Evolutionary conservation across 2,888 invertebrate species (phyloP).

Genomic region (Prosapia bicincta): DNA sequence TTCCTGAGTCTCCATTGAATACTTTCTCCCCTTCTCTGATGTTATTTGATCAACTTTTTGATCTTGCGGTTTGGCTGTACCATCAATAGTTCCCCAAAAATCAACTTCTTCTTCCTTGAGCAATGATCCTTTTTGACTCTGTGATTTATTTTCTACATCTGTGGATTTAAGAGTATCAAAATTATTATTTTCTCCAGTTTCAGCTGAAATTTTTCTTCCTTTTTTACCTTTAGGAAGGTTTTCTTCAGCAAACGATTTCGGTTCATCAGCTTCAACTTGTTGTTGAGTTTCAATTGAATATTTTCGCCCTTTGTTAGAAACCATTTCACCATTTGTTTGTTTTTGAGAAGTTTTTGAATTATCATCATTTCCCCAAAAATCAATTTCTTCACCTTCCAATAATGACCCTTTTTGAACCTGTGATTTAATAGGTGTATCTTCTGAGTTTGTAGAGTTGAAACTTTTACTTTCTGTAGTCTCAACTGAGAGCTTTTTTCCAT

Average conservation of each 20-base stretch:
- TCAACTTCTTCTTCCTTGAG: constrained; percentile 5
- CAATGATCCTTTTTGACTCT: neutral
- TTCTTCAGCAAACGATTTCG: constrained; percentile 32
- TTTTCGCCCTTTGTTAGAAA: neutral
- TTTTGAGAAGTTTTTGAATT: neutral
- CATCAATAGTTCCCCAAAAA: neutral
- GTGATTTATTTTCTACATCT: neutral
- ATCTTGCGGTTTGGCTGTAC: neutral
- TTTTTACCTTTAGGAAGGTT: neutral
- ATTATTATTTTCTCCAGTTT: neutral
- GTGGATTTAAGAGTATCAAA: neutral
- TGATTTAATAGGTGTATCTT: neutral
- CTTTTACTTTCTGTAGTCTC: neutral
- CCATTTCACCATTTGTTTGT: neutral
- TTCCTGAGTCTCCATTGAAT: neutral
- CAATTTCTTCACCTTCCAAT: constrained; percentile 7
- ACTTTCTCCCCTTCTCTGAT: neutral
- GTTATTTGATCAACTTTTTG: neutral
- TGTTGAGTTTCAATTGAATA: neutral
- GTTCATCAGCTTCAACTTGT: constrained; percentile 39
- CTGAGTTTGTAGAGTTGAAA: neutral
- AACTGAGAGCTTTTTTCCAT: neutral
- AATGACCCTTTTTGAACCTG: neutral
- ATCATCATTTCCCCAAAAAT: neutral
- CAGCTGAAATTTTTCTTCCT: neutral